Conservation (phyloP, 2,113 vertebrate species). For the Spea bombifrons region DNA sequence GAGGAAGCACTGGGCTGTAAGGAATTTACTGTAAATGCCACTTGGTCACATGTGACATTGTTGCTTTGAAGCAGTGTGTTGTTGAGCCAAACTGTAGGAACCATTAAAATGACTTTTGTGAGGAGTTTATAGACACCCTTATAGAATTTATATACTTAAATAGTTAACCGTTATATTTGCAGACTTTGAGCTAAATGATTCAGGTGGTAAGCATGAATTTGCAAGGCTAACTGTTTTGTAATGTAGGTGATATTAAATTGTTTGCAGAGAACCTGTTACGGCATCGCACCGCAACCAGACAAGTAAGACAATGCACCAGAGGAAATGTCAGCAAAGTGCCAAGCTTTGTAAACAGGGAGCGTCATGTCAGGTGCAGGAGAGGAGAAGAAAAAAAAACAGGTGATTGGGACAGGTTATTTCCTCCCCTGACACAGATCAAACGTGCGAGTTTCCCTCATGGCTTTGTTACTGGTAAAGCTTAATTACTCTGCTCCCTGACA, state of each 20-base stretch:
- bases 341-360: conserved; percentile 32
- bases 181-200: background rate
- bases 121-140: background rate
- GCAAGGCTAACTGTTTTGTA: background rate
- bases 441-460: conserved; percentile 25
- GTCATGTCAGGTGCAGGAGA: conserved; percentile 40
- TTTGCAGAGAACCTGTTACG: conserved; percentile 39
- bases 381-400: conserved; percentile 14
- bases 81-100: too few species aligned
- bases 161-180: background rate
- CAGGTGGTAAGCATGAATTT: background rate
- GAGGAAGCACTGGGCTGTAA: too few species aligned
- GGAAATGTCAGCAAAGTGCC: conserved; percentile 42
- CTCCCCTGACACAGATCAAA: conserved; percentile 2
- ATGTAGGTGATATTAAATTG: conserved; percentile 22
- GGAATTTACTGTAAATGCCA: too few species aligned
- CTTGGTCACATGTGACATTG: too few species aligned
- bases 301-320: conserved; percentile 16
- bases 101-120: background rate
- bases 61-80: too few species aligned
- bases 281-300: background rate
- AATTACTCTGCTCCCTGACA: background rate
- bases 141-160: background rate
- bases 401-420: conserved; percentile 28
- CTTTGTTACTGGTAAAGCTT: conserved; percentile 30